phyloP scores from a whole-genome alignment of 1,140 invertebrate species.

The Solenopsis invicta region DNA sequence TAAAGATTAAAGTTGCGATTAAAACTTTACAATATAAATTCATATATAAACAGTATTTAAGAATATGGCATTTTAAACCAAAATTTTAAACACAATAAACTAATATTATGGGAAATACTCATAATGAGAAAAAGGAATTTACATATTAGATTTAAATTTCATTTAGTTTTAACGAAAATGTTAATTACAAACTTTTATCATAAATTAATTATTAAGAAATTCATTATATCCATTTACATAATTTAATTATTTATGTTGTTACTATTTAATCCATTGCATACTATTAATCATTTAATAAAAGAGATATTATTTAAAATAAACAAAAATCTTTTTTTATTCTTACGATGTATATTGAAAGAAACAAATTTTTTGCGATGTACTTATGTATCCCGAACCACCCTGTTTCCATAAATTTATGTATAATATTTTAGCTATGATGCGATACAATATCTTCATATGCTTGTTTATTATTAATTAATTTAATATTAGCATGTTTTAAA shows the following conservation, averaged over 20 bases:
- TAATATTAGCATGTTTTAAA: neutral
- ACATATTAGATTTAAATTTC: neutral
- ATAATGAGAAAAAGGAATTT: neutral
- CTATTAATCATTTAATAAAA: neutral
- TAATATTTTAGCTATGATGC: neutral
- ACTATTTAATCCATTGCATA: neutral
- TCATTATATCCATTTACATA: neutral
- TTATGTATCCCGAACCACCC: slow-evolving; percentile 84
- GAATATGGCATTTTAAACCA: neutral
- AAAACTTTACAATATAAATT: neutral
- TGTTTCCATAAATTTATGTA: slow-evolving; percentile 55
- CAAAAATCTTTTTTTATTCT: neutral
- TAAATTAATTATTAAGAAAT: neutral
- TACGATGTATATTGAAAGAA: neutral
- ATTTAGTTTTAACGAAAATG: slow-evolving; percentile 7
- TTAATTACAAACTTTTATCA: neutral
- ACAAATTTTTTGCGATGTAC: slow-evolving; percentile 62
- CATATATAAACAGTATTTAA: neutral
- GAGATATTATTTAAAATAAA: neutral
- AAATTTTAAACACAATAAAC: neutral
- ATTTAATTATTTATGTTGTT: neutral
- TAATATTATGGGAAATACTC: neutral
- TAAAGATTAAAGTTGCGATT: neutral
- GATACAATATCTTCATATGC: slow-evolving; percentile 6
- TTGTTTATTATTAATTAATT: slow-evolving; percentile 12